These are phyloP conservation scores for Phenacoccus solenopsis DNA, from an alignment of 1,140 invertebrate genomes.

Conservation along the genomic window DNA sequence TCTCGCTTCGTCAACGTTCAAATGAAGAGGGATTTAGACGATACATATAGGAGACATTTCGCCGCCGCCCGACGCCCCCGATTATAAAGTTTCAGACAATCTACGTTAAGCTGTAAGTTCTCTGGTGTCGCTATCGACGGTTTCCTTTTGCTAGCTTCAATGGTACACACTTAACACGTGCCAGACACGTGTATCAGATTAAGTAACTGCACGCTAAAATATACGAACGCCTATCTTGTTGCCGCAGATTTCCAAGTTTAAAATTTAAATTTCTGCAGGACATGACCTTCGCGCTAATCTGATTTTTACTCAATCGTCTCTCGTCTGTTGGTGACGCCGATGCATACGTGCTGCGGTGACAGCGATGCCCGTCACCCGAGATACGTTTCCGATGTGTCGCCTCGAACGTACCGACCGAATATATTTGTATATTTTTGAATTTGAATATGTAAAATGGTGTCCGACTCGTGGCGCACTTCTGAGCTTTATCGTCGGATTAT, in stretches of 20 bases:
- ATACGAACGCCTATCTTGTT: not conserved
- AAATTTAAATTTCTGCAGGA: slow-evolving; percentile 4
- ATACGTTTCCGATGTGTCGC: too few relatives aligned
- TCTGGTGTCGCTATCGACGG: not conserved
- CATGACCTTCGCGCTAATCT: too few relatives aligned
- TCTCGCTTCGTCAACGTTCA: not conserved
- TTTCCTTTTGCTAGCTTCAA: not conserved
- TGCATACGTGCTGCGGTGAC: too few relatives aligned
- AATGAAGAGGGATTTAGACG: not conserved
- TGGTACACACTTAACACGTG: not conserved
- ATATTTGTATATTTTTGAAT: not conserved
- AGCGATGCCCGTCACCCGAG: too few relatives aligned
- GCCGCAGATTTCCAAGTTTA: not conserved
- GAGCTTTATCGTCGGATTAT: too few relatives aligned
- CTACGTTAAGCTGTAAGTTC: not conserved
- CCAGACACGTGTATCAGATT: not conserved
- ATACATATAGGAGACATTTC: not conserved
- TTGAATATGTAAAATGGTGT: too few relatives aligned
- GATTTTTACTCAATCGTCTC: not conserved
- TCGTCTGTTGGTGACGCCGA: not conserved
- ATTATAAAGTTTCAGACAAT: not conserved
- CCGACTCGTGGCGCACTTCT: too few relatives aligned
- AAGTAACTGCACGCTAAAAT: not conserved
- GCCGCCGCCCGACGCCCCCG: not conserved
- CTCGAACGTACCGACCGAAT: too few relatives aligned